Conservation (phyloP, 1,140 invertebrate genomes). For the Drosophila mauritiana region DNA sequence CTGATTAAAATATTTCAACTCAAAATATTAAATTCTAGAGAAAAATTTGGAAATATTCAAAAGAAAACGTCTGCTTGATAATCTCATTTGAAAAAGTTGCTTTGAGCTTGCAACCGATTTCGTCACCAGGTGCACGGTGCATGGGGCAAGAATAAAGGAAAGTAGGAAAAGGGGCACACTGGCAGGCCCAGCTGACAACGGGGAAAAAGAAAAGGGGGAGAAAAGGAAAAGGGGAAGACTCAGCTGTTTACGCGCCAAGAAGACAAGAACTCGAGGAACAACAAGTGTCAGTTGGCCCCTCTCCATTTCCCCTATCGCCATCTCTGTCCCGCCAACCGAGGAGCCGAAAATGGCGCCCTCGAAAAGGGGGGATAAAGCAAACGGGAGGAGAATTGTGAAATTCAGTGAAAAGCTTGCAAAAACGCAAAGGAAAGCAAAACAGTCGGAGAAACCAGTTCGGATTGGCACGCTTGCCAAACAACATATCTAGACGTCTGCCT, state of each 20-base stretch:
- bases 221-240: too few species aligned
- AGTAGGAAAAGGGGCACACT: constrained; percentile 25
- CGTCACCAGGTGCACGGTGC: constrained; percentile 27
- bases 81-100: not conserved
- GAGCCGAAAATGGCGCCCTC: constrained; percentile 31
- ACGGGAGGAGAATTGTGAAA: constrained; percentile 68
- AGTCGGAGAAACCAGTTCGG: constrained; percentile 21
- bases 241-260: constrained; percentile 34
- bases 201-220: not conserved
- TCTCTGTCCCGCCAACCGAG: constrained; percentile 7
- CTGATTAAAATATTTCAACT: too few species aligned
- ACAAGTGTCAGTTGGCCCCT: constrained; percentile 40
- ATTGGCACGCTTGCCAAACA: constrained; percentile 23
- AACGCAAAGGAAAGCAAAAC: constrained; percentile 14
- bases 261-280: not conserved
- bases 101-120: constrained; percentile 11
- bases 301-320: constrained; percentile 4
- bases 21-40: too few species aligned
- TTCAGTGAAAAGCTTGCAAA: constrained; percentile 42
- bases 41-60: too few species aligned
- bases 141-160: constrained; percentile 18
- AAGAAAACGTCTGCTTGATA: not conserved
- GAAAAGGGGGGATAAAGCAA: constrained; percentile 26
- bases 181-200: not conserved
- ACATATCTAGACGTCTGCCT: constrained; percentile 29